phyloP scores from a whole-genome alignment of 2,113 vertebrate genomes.

The Xiphophorus maculatus region DNA sequence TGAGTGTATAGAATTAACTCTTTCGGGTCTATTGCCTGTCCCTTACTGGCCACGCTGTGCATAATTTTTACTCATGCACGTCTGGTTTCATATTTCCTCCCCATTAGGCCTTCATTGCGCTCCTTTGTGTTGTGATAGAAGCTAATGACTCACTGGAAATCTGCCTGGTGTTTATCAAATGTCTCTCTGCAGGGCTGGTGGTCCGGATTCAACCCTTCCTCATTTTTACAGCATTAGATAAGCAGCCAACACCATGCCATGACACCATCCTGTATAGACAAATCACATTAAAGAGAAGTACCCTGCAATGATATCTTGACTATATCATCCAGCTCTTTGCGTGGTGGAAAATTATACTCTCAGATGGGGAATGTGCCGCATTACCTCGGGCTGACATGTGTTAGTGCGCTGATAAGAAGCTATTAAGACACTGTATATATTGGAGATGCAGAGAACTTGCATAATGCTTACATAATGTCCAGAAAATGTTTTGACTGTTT shows the following conservation, averaged over 20 bases:
- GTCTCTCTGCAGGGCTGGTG: conserved; percentile 53
- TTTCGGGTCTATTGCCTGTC: conserved; percentile 50
- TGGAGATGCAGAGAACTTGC: conserved; percentile 28
- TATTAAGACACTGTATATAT: conserved; percentile 34
- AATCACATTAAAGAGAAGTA: conserved; percentile 37
- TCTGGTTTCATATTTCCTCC: conserved; percentile 71
- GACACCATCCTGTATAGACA: conserved; percentile 33
- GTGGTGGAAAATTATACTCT: conserved; percentile 49
- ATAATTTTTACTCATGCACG: conserved; percentile 66
- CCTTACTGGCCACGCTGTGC: conserved; percentile 49
- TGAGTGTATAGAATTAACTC: conserved; percentile 54
- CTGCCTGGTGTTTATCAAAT: conserved; percentile 70
- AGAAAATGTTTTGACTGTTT: background rate
- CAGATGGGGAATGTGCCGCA: conserved; percentile 39
- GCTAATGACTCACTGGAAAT: conserved; percentile 73
- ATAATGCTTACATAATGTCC: background rate
- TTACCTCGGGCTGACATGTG: conserved; percentile 47
- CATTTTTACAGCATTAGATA: conserved; percentile 32
- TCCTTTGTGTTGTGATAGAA: conserved; percentile 70
- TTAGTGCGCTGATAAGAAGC: conserved; percentile 45
- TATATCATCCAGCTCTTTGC: conserved; percentile 46
- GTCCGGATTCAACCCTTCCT: conserved; percentile 31
- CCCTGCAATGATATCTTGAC: conserved; percentile 38
- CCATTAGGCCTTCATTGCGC: conserved; percentile 63
- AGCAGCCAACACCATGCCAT: conserved; percentile 29